These are phyloP conservation scores for Neogale vison DNA, from an alignment of 2,113 vertebrate genomes.

Conservation along the genomic window DNA sequence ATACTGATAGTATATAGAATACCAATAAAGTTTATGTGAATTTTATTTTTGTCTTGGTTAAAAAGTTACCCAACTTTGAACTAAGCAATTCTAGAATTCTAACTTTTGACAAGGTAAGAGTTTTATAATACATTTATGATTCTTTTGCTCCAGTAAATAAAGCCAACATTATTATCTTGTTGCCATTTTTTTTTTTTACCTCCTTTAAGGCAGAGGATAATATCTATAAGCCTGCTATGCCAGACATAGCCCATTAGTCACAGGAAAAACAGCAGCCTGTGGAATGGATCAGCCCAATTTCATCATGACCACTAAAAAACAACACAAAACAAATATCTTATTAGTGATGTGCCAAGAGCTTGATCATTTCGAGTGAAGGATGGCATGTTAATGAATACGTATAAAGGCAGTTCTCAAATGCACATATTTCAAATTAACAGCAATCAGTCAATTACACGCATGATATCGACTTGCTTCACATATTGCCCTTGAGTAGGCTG, in stretches of 20 bases:
- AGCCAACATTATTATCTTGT: conserved; percentile 42
- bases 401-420: conserved; percentile 49
- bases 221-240: conserved; percentile 52
- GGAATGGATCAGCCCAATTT: conserved; percentile 59
- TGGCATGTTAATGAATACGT: conserved; percentile 66
- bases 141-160: conserved; percentile 40
- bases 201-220: conserved; percentile 40
- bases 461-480: conserved; percentile 64
- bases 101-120: background rate
- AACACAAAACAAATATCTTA: conserved; percentile 55
- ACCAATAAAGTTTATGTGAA: background rate
- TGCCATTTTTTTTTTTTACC: background rate
- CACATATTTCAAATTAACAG: conserved; percentile 73
- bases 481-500: conserved; percentile 51
- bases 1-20: background rate
- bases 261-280: background rate
- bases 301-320: conserved; percentile 55
- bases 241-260: conserved; percentile 57
- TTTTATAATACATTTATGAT: conserved; percentile 28
- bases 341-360: conserved; percentile 60
- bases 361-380: conserved; percentile 64
- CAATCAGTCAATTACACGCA: conserved; percentile 71
- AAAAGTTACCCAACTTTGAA: conserved; percentile 19
- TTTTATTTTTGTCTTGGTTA: background rate
- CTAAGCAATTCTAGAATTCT: background rate